Base-by-base conservation (phyloP, 2,113 vertebrate species). In the Euleptes europaea region DNA sequence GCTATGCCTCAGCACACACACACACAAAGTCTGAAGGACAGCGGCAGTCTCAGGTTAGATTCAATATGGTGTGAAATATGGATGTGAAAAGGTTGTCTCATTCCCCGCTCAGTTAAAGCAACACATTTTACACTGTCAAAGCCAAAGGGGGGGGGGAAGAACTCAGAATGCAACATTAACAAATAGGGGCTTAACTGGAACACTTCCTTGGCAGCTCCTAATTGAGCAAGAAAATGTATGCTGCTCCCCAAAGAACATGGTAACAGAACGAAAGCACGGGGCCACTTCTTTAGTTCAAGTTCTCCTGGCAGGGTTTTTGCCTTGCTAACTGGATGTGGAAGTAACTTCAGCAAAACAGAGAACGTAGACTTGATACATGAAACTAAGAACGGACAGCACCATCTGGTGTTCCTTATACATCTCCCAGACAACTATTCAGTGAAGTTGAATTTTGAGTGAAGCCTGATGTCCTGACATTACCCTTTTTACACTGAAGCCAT, bases 401-500 rank as follows among this genome's bases (percentile, higher is more conserved):
- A 95, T 74, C 93, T 95, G 90, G 84, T 84, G 93, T 90, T 84
- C 90, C 75, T n/a, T 21, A 77, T 88, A 69, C 49, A 78, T 67
- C 0, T 84, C 86, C 76, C 75, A 65, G 71, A 82, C 79, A n/a
- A 70, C 0, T 31, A 19, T 3, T 72, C 81, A 78, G 38, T 3
- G 0, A 0, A 51, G 7, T 1, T 1, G 40, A 40, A 47, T 4
- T 1, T 0, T 33, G 3, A 0, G 3, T 49, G 12, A 38, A 28
- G 12, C 5, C 11, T 31, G 72, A 19, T 3, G 79, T 60, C 21
- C 1, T 17, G 28, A 23, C 66, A 70, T 38, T 35, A 23, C 3
- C 13, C 82, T n/a, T 4, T 4, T 14, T 10, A 2, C 17, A 66
- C 3, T 3, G 5, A 82, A 42, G 31, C n/a, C 15, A 17, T 33